phyloP scores from a whole-genome alignment of 2,797 vertebrate genomes.

The Lacerta bilineata region DNA sequence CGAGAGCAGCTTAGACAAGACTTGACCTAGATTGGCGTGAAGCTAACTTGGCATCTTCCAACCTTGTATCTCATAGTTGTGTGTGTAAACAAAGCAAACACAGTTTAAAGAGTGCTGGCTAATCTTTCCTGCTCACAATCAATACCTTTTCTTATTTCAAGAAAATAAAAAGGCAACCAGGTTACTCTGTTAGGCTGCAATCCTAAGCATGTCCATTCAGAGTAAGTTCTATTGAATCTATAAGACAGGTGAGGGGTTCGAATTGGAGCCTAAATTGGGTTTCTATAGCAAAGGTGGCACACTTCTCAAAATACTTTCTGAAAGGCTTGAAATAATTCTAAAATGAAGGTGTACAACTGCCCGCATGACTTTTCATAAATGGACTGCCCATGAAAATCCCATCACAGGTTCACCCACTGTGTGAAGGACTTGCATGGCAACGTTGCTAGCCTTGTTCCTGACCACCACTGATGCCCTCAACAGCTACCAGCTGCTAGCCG shows the following conservation, averaged over 20 bases:
- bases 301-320: background rate
- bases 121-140: background rate
- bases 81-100: background rate
- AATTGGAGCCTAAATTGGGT: too few species aligned
- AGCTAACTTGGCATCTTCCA: background rate
- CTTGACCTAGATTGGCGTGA: background rate
- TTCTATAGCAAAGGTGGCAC: background rate
- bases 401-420: background rate
- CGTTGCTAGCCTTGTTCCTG: background rate
- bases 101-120: background rate
- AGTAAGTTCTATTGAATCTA: too few species aligned
- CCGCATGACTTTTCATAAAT: background rate
- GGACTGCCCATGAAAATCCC: background rate
- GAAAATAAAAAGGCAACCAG: too few species aligned
- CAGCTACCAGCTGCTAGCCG: background rate
- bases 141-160: background rate
- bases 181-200: too few species aligned
- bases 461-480: background rate
- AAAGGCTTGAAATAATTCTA: background rate
- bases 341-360: background rate
- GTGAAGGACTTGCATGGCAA: background rate
- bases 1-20: background rate
- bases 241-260: too few species aligned
- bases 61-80: background rate
- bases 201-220: too few species aligned